phyloP scores from a whole-genome alignment of 1,140 invertebrate genomes.

The Myzus persicae region DNA sequence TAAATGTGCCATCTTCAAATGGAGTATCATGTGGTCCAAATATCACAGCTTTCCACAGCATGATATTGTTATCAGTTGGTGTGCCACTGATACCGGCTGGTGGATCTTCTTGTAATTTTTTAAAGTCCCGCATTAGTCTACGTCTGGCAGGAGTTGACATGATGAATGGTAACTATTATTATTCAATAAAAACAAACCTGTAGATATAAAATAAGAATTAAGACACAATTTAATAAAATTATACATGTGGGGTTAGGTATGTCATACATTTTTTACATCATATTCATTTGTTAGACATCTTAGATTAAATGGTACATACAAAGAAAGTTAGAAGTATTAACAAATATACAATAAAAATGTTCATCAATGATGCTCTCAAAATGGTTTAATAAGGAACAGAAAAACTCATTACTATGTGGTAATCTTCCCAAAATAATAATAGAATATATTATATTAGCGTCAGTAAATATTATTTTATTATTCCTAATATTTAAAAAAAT shows the following conservation, averaged over 20 bases:
- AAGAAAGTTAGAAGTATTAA: too few relatives aligned
- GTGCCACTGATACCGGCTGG: constrained; percentile 98
- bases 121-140: constrained; percentile 97
- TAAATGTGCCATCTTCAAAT: constrained; percentile 99
- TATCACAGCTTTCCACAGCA: constrained; percentile 99
- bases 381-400: background rate
- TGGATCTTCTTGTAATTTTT: constrained; percentile 98
- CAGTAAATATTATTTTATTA: background rate
- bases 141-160: constrained; percentile 97
- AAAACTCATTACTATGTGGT: background rate
- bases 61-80: constrained; percentile 98
- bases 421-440: background rate
- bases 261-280: background rate
- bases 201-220: background rate
- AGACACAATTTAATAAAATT: background rate
- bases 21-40: constrained; percentile 99
- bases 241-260: background rate
- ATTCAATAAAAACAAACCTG: constrained; percentile 55
- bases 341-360: too few relatives aligned
- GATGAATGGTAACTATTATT: constrained; percentile 16
- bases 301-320: background rate
- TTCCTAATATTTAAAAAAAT: background rate
- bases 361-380: too few relatives aligned
- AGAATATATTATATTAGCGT: background rate
- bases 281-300: background rate